phyloP scores from a whole-genome alignment of 1,140 invertebrate species.

The Brachystomella parvula region DNA sequence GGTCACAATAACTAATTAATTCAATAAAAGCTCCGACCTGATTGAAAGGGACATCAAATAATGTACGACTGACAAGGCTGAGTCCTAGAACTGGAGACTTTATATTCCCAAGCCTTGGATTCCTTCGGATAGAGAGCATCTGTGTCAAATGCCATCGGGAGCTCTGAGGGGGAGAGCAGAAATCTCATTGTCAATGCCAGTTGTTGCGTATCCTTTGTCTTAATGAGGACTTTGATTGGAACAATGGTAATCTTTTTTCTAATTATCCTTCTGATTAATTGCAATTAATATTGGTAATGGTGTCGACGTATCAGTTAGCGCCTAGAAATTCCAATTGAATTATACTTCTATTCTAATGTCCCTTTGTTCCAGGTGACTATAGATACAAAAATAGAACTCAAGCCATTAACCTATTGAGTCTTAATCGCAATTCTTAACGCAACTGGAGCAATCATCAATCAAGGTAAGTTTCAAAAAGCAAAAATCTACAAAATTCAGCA shows the following conservation, averaged over 20 bases:
- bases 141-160: too few relatives aligned
- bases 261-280: slow-evolving; percentile 4
- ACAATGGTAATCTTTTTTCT: background rate
- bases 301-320: background rate
- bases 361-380: too few relatives aligned
- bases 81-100: too few relatives aligned
- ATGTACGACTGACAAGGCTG: too few relatives aligned
- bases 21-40: too few relatives aligned
- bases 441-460: background rate
- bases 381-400: background rate
- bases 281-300: slow-evolving; percentile 2
- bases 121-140: too few relatives aligned
- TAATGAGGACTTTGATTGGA: background rate
- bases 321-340: background rate
- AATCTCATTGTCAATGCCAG: too few relatives aligned
- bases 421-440: background rate
- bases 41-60: too few relatives aligned
- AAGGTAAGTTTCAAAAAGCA: background rate
- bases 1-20: too few relatives aligned
- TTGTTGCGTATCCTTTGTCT: too few relatives aligned
- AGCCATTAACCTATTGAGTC: background rate
- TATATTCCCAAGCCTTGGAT: too few relatives aligned
- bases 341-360: background rate
- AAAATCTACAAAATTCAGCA: background rate
- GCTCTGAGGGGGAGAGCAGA: too few relatives aligned